Evolutionary conservation across 2,797 vertebrate species (phyloP).

Genomic region (Dendrocincla fuliginosa): DNA sequence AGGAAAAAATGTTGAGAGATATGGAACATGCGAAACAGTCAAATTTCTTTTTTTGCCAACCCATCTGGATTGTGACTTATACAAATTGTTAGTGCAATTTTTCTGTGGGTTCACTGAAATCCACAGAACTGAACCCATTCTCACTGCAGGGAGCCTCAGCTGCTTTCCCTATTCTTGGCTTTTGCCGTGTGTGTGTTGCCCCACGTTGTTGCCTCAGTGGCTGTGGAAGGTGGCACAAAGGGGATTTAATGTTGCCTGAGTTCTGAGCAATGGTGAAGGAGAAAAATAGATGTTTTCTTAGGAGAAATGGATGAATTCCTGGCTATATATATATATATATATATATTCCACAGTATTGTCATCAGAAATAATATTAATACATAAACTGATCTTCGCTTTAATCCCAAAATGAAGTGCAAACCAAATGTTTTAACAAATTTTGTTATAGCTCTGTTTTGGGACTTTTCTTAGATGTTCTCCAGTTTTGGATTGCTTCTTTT

Average conservation of each 20-base stretch:
- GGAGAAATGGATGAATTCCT: background rate
- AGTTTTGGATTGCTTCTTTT: background rate
- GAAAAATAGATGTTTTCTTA: background rate
- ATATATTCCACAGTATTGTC: background rate
- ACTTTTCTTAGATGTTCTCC: background rate
- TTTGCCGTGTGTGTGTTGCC: fast-evolving
- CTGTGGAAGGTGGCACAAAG: fast-evolving
- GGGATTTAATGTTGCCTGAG: background rate
- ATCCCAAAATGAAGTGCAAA: background rate
- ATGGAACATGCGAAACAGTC: background rate
- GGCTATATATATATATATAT: fast-evolving
- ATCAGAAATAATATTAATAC: background rate
- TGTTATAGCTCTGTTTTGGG: background rate
- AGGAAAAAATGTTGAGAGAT: background rate
- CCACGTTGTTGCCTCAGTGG: fast-evolving
- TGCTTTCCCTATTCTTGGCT: background rate
- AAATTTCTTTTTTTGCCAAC: background rate
- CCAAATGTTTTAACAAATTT: background rate
- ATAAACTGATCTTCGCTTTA: background rate
- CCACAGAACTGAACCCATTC: background rate
- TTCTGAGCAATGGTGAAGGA: background rate
- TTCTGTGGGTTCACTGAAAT: background rate
- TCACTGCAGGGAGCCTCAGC: background rate
- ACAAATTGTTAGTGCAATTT: background rate
- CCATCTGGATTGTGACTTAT: background rate